Conservation (phyloP, 2,888 invertebrate genomes). For the Tenodera sinensis region DNA sequence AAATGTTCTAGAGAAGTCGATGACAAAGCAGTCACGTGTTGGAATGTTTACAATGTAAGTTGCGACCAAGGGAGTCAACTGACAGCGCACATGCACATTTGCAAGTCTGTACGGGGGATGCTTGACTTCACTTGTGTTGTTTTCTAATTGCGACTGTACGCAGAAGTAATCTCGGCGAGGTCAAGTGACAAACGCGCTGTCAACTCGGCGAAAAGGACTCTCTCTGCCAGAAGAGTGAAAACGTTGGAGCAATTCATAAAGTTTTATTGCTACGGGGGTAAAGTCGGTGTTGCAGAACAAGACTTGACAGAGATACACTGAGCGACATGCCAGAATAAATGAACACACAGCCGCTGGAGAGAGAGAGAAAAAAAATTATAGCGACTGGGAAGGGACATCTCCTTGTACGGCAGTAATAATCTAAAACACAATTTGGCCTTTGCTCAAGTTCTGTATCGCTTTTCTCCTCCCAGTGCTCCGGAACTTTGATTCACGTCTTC, state of each 20-base stretch:
- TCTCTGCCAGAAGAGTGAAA: slow-evolving; percentile 13
- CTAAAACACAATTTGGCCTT: slow-evolving; percentile 18
- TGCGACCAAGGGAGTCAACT: neutral
- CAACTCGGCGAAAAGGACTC: neutral
- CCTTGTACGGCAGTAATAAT: slow-evolving; percentile 9
- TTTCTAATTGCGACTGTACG: neutral
- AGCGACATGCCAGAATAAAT: neutral
- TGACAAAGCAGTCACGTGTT: too few species aligned
- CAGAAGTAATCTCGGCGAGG: neutral
- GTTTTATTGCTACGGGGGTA: slow-evolving; percentile 18
- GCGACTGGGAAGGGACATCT: neutral
- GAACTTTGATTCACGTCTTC: neutral
- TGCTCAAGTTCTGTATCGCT: neutral
- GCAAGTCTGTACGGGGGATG: neutral
- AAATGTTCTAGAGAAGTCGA: too few species aligned
- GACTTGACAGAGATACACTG: slow-evolving; percentile 18
- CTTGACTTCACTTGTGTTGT: neutral
- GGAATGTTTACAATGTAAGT: neutral
- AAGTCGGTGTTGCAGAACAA: slow-evolving; percentile 19
- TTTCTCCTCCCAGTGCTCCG: neutral
- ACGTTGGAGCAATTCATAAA: slow-evolving; percentile 22
- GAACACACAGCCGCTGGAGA: neutral
- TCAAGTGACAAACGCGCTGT: slow-evolving; percentile 13
- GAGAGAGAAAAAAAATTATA: neutral
- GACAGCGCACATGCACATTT: neutral